A percentile compares a stretch with the other conserved stretches of the same genome.
Conservation (phyloP, 2,888 invertebrate species). For the Caenorhabditis sp. region DNA sequence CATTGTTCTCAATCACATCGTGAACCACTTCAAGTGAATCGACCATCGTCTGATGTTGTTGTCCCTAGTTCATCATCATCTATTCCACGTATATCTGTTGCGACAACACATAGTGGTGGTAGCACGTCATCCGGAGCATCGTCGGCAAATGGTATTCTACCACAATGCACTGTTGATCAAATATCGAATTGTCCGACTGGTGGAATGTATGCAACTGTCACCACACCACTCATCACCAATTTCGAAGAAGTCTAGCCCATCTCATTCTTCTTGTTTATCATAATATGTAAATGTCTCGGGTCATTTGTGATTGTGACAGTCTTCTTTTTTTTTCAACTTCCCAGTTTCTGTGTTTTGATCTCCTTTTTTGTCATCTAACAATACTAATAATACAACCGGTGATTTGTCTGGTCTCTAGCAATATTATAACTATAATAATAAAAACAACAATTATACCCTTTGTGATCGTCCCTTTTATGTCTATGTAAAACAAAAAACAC, state of each 20-base stretch:
- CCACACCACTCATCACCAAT: constrained; percentile 53
- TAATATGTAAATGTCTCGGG: neutral
- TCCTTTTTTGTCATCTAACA: neutral
- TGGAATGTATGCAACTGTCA: constrained; percentile 36
- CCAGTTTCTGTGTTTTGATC: neutral
- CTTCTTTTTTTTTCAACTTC: neutral
- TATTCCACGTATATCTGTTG: constrained; percentile 47
- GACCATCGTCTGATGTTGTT: neutral
- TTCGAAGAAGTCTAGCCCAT: constrained; percentile 47
- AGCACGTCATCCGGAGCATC: constrained; percentile 19
- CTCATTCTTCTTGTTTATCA: neutral
- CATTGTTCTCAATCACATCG: constrained; percentile 41
- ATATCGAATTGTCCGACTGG: constrained; percentile 30
- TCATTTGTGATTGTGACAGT: neutral
- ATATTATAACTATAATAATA: neutral
- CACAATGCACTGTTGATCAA: constrained; percentile 33
- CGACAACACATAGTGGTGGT: constrained; percentile 13
- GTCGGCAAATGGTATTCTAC: constrained; percentile 23
- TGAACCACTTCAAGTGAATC: constrained; percentile 44
- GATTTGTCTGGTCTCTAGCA: neutral
- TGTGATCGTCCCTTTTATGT: neutral
- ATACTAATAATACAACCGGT: neutral
- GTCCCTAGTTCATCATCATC: constrained; percentile 1
- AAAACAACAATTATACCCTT: neutral
- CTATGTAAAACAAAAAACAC: no score